Evolutionary conservation across 2,797 vertebrate species (phyloP).

Genomic region (Lithobates sylvaticus): DNA sequence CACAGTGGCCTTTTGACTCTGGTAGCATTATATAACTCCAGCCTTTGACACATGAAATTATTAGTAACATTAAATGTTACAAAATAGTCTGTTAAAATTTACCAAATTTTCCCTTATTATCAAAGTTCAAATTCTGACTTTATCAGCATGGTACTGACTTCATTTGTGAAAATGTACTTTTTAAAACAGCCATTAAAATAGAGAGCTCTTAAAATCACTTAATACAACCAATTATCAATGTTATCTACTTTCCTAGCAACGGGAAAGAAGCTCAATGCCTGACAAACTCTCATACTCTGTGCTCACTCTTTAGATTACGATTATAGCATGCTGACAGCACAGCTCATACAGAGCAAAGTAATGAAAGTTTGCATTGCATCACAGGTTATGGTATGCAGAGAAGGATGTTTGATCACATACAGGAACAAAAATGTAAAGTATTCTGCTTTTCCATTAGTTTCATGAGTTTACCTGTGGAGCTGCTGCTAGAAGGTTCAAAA

Average conservation of each 20-base stretch:
- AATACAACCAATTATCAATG: not conserved
- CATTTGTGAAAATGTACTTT: not conserved
- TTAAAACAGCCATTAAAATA: not conserved
- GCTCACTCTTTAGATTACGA: not conserved
- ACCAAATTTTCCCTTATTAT: not conserved
- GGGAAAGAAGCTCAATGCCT: not conserved
- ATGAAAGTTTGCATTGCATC: not conserved
- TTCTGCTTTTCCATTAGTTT: not conserved
- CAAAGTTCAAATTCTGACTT: not conserved
- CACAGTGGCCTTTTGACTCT: too few relatives aligned
- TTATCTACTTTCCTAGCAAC: not conserved
- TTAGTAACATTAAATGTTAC: not conserved
- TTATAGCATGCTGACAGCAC: not conserved
- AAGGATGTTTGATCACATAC: not conserved
- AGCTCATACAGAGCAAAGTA: not conserved
- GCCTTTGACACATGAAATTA: not conserved
- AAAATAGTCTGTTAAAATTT: not conserved
- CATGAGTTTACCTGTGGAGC: not conserved
- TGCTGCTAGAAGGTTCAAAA: not conserved
- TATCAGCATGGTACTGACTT: not conserved
- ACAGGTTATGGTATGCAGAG: not conserved
- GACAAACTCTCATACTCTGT: not conserved
- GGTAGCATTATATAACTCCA: too few relatives aligned
- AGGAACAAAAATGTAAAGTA: not conserved
- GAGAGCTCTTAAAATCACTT: not conserved